These are phyloP conservation scores for Cheumatopsyche charites DNA, from an alignment of 1,140 invertebrate species.

Conservation along the genomic window DNA sequence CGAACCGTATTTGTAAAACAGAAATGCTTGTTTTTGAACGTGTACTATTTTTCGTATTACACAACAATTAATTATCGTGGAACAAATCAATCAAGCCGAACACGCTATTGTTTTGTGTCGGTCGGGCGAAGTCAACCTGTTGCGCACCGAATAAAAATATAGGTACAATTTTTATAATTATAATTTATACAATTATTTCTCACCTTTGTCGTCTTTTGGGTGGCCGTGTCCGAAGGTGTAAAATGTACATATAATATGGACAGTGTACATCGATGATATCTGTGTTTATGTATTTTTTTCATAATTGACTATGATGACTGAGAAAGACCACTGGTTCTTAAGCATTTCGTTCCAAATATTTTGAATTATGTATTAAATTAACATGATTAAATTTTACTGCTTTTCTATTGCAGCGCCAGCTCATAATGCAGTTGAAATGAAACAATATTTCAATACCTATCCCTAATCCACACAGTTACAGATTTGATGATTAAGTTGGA, in stretches of 20 bases:
- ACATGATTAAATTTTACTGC: no score
- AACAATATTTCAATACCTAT: no score
- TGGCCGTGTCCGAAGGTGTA: background rate
- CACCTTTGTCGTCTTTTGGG: background rate
- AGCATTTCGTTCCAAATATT: no score
- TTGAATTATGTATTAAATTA: no score
- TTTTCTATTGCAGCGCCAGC: no score
- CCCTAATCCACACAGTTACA: no score
- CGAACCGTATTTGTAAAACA: background rate
- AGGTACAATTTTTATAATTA: background rate
- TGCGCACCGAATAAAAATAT: slow-evolving; percentile 9
- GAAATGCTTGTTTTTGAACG: background rate
- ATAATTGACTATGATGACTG: slow-evolving; percentile 15
- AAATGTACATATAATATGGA: background rate
- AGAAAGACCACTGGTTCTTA: no score
- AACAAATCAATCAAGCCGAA: slow-evolving; percentile 39
- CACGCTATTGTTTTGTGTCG: slow-evolving; percentile 22
- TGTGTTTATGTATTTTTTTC: background rate
- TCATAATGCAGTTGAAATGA: no score
- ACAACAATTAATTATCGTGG: slow-evolving; percentile 35
- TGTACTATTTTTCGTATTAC: slow-evolving; percentile 32
- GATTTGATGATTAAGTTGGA: no score
- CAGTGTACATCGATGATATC: slow-evolving; percentile 4
- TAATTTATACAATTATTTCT: no score
- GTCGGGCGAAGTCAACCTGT: background rate